Base-by-base conservation (phyloP, 2,888 invertebrate genomes). In the Drosophila atripex region DNA sequence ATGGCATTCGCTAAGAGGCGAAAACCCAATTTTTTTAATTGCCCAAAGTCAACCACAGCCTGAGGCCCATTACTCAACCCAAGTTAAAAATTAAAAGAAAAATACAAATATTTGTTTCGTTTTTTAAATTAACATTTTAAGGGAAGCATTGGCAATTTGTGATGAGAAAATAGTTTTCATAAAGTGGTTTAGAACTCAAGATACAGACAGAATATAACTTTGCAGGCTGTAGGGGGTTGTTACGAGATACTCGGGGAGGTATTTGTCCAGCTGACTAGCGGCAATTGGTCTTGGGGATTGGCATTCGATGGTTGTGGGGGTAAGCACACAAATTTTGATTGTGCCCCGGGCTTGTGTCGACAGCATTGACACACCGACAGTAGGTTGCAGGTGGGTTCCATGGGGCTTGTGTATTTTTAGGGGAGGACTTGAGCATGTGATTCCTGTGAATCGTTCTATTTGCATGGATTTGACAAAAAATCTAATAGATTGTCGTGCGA, bases 31-130 rank as follows among this genome's bases (percentile, higher is more conserved):
- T 66, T 71, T 43, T 71, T 57, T 60, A 59, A 71, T 76, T 78
- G 82, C 71, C 80, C 85, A 80, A 75, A 84, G 63, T 64, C 71
- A 78, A 55, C 61, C 55, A 71, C 53, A 71, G 71, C 79, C 69
- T 41, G 65, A 70, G 60, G 49, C 30, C 53, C 5, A 49, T 45
- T 50, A 45, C 63, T 43, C 49, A 9, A n/a, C 39, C 8, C 9
- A 30, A 18, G 18, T 18, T 18, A 18, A 2, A 18, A 18, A 18
- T 18, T 18, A 2, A 18, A 18, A 18, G 18, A 18, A 18, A 18
- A 18, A 18, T 18, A 18, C 18, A 18, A 18, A 18, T 18, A 18
- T 18, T 18, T 38, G 8, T 28, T 28, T 9, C 9, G 8, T 28
- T 28, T 9, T 9, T 28, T 9, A 28, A 28, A 28, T 9, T 2